A percentile compares a stretch with the other conserved stretches of the same genome.
These are phyloP conservation scores for Porphyrio hochstetteri DNA, from an alignment of 2,113 vertebrate species.

Conservation along the genomic window DNA sequence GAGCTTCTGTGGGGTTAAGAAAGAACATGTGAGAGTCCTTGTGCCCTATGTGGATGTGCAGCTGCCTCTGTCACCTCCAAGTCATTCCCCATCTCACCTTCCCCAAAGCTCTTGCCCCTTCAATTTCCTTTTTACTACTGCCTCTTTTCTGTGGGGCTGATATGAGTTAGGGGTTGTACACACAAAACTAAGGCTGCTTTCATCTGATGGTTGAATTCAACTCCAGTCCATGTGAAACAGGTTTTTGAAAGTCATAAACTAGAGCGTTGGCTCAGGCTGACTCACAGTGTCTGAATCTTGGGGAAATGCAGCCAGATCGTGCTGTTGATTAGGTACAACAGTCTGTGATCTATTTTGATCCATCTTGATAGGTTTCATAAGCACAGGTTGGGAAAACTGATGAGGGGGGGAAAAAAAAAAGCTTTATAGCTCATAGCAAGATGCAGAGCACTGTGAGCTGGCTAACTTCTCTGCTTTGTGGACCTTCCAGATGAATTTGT, in stretches of 20 bases:
- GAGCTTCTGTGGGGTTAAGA: neutral
- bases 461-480: neutral
- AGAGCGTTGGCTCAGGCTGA: neutral
- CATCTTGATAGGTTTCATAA: neutral
- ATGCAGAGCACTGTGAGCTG: neutral
- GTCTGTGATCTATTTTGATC: conserved; percentile 22
- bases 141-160: neutral
- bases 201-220: neutral
- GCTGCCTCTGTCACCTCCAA: neutral
- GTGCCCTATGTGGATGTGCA: fast-evolving
- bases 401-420: neutral
- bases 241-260: neutral
- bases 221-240: neutral
- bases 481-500: conserved; percentile 9
- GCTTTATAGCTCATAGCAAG: neutral
- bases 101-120: neutral
- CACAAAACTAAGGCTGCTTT: neutral
- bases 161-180: neutral
- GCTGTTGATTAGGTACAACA: neutral
- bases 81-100: neutral
- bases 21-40: neutral
- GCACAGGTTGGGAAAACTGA: neutral
- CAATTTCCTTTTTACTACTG: neutral
- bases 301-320: neutral
- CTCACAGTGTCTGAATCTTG: neutral